Evolutionary conservation across 2,888 invertebrate species (phyloP), one percentile per base, ranked within the genome.

Genomic region (Neoscelio sp.): DNA sequence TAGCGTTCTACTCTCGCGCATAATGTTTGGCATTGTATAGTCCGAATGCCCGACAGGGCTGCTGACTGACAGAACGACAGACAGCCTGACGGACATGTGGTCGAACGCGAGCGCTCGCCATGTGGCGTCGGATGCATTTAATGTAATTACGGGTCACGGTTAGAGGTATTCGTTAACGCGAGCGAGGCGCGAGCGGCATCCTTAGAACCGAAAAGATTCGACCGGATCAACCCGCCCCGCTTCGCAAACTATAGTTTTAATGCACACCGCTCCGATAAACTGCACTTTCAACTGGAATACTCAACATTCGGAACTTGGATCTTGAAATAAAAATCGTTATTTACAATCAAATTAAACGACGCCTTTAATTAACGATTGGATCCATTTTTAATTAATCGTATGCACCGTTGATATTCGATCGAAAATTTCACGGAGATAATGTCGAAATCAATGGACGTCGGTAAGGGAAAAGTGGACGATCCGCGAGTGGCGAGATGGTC

Each of bases 161-260:
- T 81, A 78, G 79, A 81, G 81, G 81, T 80, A 81, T 81, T 81
- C 77, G 79, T 81, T 81, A 80, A 77, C 81, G 77, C 81, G 77
- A 54, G 28, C 58, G 74, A 78, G 76, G 81, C 81, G 81, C 68
- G 73, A 81, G 78, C 79, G 79, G 76, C 71, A 62, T 78, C 75
- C 60, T 81, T 73, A 67, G 71, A 77, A 68, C 75, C 54, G 70
- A 60, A 79, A 71, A 75, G 79, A 79, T 76, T 79, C 60, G 40
- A 65, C 60, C 13, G 38, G 33, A 64, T 54, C 35, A 7, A 12
- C 42, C 26, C 38, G 30, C 42, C 48, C 42, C n/a, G 52, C 67
- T 67, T 68, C 26, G 0, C 54, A 42, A 56, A 62, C 58, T 38
- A 76, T 56, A 8, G 8, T 56, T 23, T 44, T 46, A n/a, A 54